Evolutionary conservation across 2,113 vertebrate species (phyloP).

Genomic region (Thunnus thynnus): DNA sequence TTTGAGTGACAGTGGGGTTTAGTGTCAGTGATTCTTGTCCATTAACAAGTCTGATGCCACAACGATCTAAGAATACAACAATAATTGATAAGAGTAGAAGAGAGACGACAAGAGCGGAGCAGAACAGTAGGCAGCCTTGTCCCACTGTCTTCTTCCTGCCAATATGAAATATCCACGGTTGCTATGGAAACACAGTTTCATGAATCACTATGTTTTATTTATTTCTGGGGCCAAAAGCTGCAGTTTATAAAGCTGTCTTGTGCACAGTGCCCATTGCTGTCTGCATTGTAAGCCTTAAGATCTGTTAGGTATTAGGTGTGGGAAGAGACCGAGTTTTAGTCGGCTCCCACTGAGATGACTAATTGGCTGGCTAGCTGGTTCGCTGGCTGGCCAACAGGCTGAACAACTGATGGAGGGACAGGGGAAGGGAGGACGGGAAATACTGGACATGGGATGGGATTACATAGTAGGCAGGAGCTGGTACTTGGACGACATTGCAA

Average conservation of each 20-base stretch:
- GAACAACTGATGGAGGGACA: slow-evolving; percentile 28
- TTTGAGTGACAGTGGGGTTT: not conserved
- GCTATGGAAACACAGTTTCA: slow-evolving; percentile 71
- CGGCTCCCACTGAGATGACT: slow-evolving; percentile 62
- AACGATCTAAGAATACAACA: slow-evolving; percentile 33
- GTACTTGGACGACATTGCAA: not conserved
- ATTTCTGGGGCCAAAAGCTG: slow-evolving; percentile 28
- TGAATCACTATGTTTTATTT: slow-evolving; percentile 59
- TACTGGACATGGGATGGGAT: slow-evolving; percentile 9
- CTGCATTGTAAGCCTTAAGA: slow-evolving; percentile 47
- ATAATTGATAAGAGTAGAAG: slow-evolving; percentile 11
- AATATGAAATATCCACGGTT: slow-evolving; percentile 69
- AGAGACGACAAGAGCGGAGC: slow-evolving; percentile 30
- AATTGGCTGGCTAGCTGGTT: slow-evolving; percentile 47
- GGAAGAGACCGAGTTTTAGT: slow-evolving; percentile 58
- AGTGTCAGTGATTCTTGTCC: not conserved
- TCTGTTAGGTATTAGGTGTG: slow-evolving; percentile 62
- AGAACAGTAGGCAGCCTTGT: slow-evolving; percentile 31
- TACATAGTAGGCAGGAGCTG: slow-evolving; percentile 14
- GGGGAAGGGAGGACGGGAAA: slow-evolving; percentile 1
- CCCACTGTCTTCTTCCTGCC: slow-evolving; percentile 52
- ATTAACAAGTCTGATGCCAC: slow-evolving; percentile 7
- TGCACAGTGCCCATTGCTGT: slow-evolving; percentile 33
- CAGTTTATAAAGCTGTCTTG: slow-evolving; percentile 48
- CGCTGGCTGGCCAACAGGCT: slow-evolving; percentile 40